Evolutionary conservation across 2,888 invertebrate genomes (phyloP).

Genomic region (Torymus aiolomorphi): DNA sequence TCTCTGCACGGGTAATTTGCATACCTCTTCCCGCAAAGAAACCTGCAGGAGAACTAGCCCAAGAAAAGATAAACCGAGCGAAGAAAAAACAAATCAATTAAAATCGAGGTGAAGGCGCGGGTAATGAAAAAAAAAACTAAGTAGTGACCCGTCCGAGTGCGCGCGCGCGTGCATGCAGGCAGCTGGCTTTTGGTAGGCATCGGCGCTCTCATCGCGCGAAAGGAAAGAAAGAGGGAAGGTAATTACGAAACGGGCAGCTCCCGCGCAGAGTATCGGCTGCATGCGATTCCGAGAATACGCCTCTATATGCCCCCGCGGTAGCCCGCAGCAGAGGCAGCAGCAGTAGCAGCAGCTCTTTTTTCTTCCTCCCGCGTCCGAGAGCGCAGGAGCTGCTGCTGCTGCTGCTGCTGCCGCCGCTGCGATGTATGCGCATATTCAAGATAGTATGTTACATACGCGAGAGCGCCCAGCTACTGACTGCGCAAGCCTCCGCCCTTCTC

Average conservation of each 20-base stretch:
- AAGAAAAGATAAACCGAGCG: neutral
- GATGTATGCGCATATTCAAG: slow-evolving; percentile 75
- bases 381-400: slow-evolving; percentile 17
- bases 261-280: slow-evolving; percentile 70
- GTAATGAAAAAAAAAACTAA: neutral
- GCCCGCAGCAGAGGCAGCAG: slow-evolving; percentile 8
- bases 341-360: slow-evolving; percentile 23
- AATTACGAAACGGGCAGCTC: slow-evolving; percentile 75
- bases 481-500: slow-evolving; percentile 59
- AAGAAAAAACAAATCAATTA: slow-evolving; percentile 35
- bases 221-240: slow-evolving; percentile 68
- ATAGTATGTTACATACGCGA: slow-evolving; percentile 75
- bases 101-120: neutral
- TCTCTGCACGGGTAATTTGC: neutral
- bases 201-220: slow-evolving; percentile 44
- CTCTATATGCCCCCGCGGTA: slow-evolving; percentile 46
- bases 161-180: no score
- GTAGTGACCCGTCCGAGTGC: neutral
- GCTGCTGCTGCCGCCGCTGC: no score
- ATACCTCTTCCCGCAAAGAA: neutral
- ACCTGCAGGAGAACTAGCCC: neutral
- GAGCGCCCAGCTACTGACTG: slow-evolving; percentile 68
- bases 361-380: slow-evolving; percentile 30
- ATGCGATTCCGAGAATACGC: slow-evolving; percentile 73
- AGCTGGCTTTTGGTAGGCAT: slow-evolving; percentile 6